A percentile compares a stretch with the other conserved stretches of the same genome.
These are phyloP conservation scores for Malurus alboscapulatus DNA, from an alignment of 2,113 vertebrate genomes.

Conservation along the genomic window DNA sequence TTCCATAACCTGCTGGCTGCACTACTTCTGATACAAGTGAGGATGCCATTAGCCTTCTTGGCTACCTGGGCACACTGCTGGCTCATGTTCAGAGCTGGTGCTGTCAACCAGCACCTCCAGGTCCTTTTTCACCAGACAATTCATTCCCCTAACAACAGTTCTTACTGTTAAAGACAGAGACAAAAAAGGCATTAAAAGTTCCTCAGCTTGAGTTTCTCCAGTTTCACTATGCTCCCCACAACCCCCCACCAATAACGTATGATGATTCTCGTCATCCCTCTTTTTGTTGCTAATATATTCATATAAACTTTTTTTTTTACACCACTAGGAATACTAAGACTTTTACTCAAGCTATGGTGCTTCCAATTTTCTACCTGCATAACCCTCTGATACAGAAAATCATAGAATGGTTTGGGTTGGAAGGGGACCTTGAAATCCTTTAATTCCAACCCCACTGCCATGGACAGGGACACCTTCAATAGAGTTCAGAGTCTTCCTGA, in stretches of 20 bases:
- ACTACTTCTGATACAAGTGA: neutral
- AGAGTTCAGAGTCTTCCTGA: neutral
- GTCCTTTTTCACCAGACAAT: neutral
- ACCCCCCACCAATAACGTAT: accelerated
- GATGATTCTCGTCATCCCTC: neutral
- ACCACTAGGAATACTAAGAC: neutral
- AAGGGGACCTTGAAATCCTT: neutral
- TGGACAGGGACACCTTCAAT: neutral
- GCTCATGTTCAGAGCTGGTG: accelerated
- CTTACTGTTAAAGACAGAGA: neutral
- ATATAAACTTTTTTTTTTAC: neutral
- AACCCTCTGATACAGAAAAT: accelerated
- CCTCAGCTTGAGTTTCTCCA: neutral
- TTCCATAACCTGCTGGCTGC: neutral
- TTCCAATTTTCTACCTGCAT: neutral
- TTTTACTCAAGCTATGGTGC: neutral
- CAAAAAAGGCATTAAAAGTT: neutral
- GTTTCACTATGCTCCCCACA: too few species aligned
- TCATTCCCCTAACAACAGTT: neutral
- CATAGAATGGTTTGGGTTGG: neutral
- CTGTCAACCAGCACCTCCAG: too few species aligned
- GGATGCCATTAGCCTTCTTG: neutral
- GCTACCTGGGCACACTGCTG: neutral
- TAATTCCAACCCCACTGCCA: neutral
- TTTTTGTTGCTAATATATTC: neutral